These are phyloP conservation scores for Mya arenaria DNA, from an alignment of 1,140 invertebrate genomes.

Conservation along the genomic window DNA sequence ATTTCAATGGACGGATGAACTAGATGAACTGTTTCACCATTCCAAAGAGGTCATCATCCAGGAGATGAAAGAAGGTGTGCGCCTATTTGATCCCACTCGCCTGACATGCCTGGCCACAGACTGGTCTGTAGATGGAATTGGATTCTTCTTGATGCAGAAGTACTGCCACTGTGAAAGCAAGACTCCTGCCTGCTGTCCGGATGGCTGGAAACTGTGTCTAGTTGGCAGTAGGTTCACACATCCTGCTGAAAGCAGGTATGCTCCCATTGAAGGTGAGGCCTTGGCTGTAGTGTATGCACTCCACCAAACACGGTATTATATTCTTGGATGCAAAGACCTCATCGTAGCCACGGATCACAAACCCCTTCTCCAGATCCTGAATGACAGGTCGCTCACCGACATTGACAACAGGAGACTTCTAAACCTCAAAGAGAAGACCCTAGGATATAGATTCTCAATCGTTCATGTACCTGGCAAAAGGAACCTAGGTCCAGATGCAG, in stretches of 20 bases:
- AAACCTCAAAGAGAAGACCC: slow-evolving; percentile 50
- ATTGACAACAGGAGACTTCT: slow-evolving; percentile 10
- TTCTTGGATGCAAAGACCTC: slow-evolving; percentile 19
- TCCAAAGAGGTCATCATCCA: slow-evolving; percentile 49
- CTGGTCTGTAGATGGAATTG: neutral
- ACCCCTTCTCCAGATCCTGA: slow-evolving; percentile 20
- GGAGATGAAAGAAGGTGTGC: slow-evolving; percentile 51
- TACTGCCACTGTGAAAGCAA: slow-evolving; percentile 7
- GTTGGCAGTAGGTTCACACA: slow-evolving; percentile 62
- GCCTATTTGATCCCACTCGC: neutral
- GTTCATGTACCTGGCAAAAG: slow-evolving; percentile 9
- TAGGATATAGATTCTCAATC: neutral
- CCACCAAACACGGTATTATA: slow-evolving; percentile 25
- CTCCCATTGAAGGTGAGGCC: slow-evolving; percentile 59
- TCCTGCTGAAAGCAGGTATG: slow-evolving; percentile 55
- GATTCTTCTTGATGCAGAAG: slow-evolving; percentile 6
- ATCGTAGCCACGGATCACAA: slow-evolving; percentile 39
- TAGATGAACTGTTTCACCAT: slow-evolving; percentile 38
- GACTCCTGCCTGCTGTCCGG: slow-evolving; percentile 42
- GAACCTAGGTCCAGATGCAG: slow-evolving; percentile 13
- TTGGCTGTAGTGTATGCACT: slow-evolving; percentile 27
- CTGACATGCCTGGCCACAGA: slow-evolving; percentile 3
- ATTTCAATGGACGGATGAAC: slow-evolving; percentile 45
- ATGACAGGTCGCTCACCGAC: slow-evolving; percentile 26
- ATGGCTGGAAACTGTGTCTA: slow-evolving; percentile 59